Evolutionary conservation across 2,888 invertebrate species (phyloP), one percentile per base, ranked within the genome.

Genomic region (Metopia argyrocephala): DNA sequence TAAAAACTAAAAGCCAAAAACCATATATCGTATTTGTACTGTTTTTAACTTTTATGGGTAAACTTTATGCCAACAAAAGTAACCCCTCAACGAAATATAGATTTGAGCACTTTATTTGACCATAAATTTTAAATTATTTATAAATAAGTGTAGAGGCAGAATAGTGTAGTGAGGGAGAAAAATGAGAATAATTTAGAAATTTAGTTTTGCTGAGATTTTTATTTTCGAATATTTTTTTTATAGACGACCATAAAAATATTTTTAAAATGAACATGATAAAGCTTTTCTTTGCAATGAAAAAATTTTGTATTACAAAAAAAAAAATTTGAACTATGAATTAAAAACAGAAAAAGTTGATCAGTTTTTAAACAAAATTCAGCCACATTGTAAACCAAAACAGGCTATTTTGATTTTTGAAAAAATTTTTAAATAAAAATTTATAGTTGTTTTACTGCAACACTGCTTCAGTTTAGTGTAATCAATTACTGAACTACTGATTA

Each of bases 121-220:
- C 52, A 61, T 75, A 75, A 61, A 75, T 75, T 66, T 27, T 52
- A 68, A 75, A 68, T 75, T 75, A 54, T 75, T 75, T 66, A 45
- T 59, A 66, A 66, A 61, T 46, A 23, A n/a, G 57, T 15, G 54
- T 25, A 66, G 50, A 64, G 69, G 15, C 25, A 68, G 38, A 3
- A 15, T 38, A 38, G 9, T 38, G 38, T 15, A 12, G 46, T 27
- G 7, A 61, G 45, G 20, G 31, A 20, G 23, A 7, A 28, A 54
- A 62, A 62, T 15, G 28, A 31, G 23, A 48, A 38, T 20, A 28
- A 20, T 23, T 23, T 15, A 48, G 6, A 64, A 56, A 64, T 56
- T 23, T 23, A 18, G 46, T 73, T 73, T 54, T 62, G 64, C 46
- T 73, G 64, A 70, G 23, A 21, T 48, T 38, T 5, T 15, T 23